A percentile compares a stretch with the other conserved stretches of the same genome.
Evolutionary conservation across 2,888 invertebrate genomes (phyloP).

Genomic region (Scaptomyza tumidula): DNA sequence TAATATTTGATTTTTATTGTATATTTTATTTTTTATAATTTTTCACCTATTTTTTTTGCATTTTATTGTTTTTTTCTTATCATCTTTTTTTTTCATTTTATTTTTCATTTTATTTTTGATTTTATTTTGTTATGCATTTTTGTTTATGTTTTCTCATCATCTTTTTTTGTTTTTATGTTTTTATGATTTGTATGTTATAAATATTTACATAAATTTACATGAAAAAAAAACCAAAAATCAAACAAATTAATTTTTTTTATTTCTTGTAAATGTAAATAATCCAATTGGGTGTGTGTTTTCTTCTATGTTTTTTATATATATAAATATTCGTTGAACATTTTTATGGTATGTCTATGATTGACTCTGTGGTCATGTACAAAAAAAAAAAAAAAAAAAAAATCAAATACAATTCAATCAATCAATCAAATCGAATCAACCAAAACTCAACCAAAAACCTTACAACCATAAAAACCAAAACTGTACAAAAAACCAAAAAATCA

Average conservation of each 20-base stretch:
- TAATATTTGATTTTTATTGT: constrained; percentile 34
- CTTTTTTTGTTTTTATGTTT: constrained; percentile 24
- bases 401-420: constrained; percentile 55
- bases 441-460: constrained; percentile 74
- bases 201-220: constrained; percentile 68
- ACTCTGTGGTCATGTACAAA: constrained; percentile 85
- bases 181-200: constrained; percentile 73
- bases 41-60: constrained; percentile 26
- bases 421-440: constrained; percentile 68
- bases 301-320: constrained; percentile 84
- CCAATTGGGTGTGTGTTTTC: constrained; percentile 85
- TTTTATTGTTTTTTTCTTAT: constrained; percentile 9
- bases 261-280: constrained; percentile 85
- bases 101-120: not conserved
- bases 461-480: constrained; percentile 80
- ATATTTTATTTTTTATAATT: not conserved
- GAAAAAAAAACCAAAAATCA: constrained; percentile 53
- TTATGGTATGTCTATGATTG: constrained; percentile 85
- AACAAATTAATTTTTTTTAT: constrained; percentile 77
- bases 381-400: constrained; percentile 68
- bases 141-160: constrained; percentile 44
- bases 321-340: constrained; percentile 85
- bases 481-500: constrained; percentile 74
- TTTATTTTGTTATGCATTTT: constrained; percentile 28
- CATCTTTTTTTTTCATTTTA: constrained; percentile 8